Base-by-base conservation (phyloP, 2,113 vertebrate genomes). In the Hippopotamus amphibius region DNA sequence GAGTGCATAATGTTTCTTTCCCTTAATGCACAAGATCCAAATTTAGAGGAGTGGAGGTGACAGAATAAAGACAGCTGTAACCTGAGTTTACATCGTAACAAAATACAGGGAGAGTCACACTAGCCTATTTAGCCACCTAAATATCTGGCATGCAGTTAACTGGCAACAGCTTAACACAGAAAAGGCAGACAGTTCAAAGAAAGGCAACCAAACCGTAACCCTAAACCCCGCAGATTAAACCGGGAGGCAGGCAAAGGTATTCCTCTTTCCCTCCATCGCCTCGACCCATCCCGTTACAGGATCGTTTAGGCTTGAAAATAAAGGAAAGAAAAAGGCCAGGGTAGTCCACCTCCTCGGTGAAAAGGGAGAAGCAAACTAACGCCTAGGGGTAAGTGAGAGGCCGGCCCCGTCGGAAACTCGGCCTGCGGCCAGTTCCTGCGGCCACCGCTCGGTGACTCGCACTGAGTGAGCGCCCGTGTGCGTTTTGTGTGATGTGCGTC, bases 351-450 rank as follows among this genome's bases (percentile, higher is more conserved):
- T 71, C 50, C 55, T 30, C 53, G 2, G 53, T 21, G 48, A 68
- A 41, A 21, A 61, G 50, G 11, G 46, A 76, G n/a, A 33, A 6
- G 61, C 90, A 37, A 13, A 68, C 7, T 33, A 53, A 55, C 76
- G 53, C 84, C 63, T 43, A 57, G 72, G 83, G 33, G 74, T 21
- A 30, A 68, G 13, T 13, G 74, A 84, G 93, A 93, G 79, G 88
- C 85, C 79, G 17, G 61, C 66, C 14, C 68, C 2, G 19, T 24
- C 16, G 96, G 92, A 87, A 86, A 96, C 63, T 91, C 50, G 93
- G 97, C 95, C 71, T 16, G 48, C 43, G 81, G 87, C 94, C 96
- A 83, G 82, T 30, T 30, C 48, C 68, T 2, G 69, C 59, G 24
- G 84, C 85, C 61, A 24, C 48, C 0, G 61, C 69, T 24, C 37